Evolutionary conservation across 2,113 vertebrate species (phyloP).

Genomic region (Mellivora capensis): DNA sequence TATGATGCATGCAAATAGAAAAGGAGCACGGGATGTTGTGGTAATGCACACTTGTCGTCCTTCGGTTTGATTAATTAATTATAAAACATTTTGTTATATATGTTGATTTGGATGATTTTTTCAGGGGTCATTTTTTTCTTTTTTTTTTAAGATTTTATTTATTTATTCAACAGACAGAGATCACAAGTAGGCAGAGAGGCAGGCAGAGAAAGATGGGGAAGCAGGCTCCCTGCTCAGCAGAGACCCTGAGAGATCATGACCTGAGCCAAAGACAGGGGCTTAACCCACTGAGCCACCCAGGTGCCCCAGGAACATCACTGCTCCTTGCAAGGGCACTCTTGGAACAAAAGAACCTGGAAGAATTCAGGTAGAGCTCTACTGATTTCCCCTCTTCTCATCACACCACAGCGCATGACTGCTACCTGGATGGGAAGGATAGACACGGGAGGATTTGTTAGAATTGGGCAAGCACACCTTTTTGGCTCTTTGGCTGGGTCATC

Average conservation of each 20-base stretch:
- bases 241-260: too few species aligned
- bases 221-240: too few species aligned
- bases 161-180: too few species aligned
- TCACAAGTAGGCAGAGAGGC: too few species aligned
- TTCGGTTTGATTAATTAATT: background rate
- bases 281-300: too few species aligned
- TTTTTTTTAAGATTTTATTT: too few species aligned
- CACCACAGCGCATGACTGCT: background rate
- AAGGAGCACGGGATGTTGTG: background rate
- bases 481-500: background rate
- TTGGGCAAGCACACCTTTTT: background rate
- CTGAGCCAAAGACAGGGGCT: too few species aligned
- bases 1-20: background rate
- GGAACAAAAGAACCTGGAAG: background rate
- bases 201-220: too few species aligned
- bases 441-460: background rate
- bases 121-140: background rate
- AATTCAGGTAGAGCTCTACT: background rate
- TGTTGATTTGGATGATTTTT: background rate
- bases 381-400: background rate
- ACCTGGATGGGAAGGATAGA: background rate
- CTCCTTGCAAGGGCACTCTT: background rate
- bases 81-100: background rate
- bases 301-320: background rate
- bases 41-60: background rate